These are phyloP conservation scores for Thermophis baileyi DNA, from an alignment of 2,113 vertebrate species.

Conservation along the genomic window DNA sequence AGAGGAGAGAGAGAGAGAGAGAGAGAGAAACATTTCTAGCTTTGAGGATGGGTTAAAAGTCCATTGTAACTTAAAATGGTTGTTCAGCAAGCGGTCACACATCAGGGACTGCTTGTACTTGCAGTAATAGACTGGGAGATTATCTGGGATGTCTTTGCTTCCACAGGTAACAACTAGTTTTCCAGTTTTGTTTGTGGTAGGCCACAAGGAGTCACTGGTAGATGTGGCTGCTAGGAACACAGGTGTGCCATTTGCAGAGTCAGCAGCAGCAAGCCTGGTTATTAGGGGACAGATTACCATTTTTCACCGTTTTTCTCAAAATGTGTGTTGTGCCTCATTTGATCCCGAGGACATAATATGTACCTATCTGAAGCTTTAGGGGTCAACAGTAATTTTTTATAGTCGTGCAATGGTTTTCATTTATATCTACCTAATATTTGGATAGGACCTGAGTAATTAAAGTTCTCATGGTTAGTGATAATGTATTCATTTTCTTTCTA, in stretches of 20 bases:
- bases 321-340: background rate
- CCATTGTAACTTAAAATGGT: background rate
- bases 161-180: background rate
- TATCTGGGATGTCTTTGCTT: background rate
- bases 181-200: background rate
- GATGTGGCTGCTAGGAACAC: background rate
- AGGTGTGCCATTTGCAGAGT: background rate
- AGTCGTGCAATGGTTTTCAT: background rate
- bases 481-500: conserved; percentile 1
- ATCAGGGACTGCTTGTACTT: background rate
- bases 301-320: background rate
- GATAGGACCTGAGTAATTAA: background rate
- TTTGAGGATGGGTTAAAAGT: background rate
- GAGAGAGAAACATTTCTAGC: background rate
- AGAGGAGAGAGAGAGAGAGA: too few species aligned
- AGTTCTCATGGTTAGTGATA: background rate
- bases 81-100: background rate
- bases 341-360: background rate
- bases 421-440: background rate
- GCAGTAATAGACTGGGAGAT: background rate
- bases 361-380: background rate
- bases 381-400: too few species aligned
- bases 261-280: background rate
- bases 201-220: background rate
- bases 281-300: background rate